Base-by-base conservation (phyloP, 2,888 invertebrate species). In the Aphodius sticticus region DNA sequence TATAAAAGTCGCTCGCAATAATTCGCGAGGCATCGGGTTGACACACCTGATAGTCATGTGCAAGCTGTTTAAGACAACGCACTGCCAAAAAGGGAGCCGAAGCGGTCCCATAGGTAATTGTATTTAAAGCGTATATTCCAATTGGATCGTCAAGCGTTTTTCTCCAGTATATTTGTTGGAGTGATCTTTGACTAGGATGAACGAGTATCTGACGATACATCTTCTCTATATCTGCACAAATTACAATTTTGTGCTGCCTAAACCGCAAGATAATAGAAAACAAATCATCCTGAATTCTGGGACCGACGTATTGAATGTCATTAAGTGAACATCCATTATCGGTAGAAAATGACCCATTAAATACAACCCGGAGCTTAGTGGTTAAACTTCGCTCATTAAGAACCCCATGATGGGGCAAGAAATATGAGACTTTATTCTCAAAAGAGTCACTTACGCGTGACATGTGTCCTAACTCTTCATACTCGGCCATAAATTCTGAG, bases 101-200 rank as follows among this genome's bases (percentile, higher is more conserved):
- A 7, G 86, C 83, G 0, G 84, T 85, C 0, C 88, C 87, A 74
- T 88, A 88, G 0, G 71, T 71, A 12, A 71, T 14, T 0, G 16
- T 83, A 82, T 0, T 38, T 37, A 77, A 35, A 15, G n/a, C 53
- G 81, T 80, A 16, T 79, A 69, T 4, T 85, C 76, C 12, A 82
- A 71, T 78, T 12, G 84, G 76, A 7, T 78, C 69, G 6, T 16
- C 69, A 6, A 82, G 81, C 70, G 83, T 35, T 5, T 82, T 78
- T 35, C 86, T 77, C 88, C 88, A 89, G 2, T 89, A 72, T 5
- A 89, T 88, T 6, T 85, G 77, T 72, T 88, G 88, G 14, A 85
- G 83, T 15, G 84, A 69, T 16, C 84, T 77, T 74, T 88, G 85
- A 0, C 81, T 79, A 0, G 80, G 75, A 15, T 83, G 77, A 0